phyloP scores from a whole-genome alignment of 2,113 vertebrate genomes.

The Anthoscopus minutus region DNA sequence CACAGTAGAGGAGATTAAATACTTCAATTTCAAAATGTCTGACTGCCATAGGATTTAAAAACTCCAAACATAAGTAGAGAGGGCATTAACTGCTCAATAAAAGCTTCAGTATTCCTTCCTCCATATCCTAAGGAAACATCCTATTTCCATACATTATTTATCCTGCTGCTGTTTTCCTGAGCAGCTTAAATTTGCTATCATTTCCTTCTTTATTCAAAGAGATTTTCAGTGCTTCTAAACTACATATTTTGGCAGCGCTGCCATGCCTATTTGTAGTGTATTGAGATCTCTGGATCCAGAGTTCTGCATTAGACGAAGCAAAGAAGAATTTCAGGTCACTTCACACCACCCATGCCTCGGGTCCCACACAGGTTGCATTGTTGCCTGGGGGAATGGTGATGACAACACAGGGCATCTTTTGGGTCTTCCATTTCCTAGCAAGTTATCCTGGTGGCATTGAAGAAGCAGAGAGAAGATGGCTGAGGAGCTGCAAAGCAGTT shows the following conservation, averaged over 20 bases:
- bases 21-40: neutral
- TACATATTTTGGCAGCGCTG: neutral
- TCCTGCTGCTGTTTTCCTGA: neutral
- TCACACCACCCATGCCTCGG: neutral
- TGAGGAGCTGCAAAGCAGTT: neutral
- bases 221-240: neutral
- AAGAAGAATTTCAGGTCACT: neutral
- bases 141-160: conserved; percentile 36
- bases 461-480: neutral
- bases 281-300: neutral
- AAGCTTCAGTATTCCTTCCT: neutral
- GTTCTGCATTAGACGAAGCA: accelerated
- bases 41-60: neutral
- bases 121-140: neutral
- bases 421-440: neutral
- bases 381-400: neutral
- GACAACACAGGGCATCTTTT: neutral
- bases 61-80: neutral
- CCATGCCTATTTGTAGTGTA: neutral
- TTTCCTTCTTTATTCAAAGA: conserved; percentile 6
- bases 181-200: neutral
- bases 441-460: neutral
- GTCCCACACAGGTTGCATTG: neutral
- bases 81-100: conserved; percentile 4
- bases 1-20: neutral